Conservation (phyloP, 2,113 vertebrate species). For the Raja brachyura region DNA sequence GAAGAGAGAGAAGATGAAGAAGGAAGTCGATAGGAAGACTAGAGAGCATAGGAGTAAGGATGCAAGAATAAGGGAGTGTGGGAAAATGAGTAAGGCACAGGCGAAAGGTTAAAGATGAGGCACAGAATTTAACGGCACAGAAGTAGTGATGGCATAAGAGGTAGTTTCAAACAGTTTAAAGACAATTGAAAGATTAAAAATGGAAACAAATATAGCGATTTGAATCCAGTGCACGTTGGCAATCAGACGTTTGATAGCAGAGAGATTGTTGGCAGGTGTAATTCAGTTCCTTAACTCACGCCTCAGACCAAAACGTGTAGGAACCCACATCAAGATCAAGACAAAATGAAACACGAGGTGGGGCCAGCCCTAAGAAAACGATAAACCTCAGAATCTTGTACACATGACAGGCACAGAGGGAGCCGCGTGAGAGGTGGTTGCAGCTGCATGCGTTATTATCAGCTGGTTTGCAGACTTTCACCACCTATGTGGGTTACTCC, state of each 20-base stretch:
- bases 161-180: neutral
- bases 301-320: neutral
- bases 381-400: neutral
- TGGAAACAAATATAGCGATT: neutral
- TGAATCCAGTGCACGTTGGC: neutral
- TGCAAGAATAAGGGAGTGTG: neutral
- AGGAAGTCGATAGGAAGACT: neutral
- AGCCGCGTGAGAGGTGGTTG: constrained; percentile 40
- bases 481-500: constrained; percentile 14
- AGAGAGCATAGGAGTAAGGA: too few species aligned
- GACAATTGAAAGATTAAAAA: neutral
- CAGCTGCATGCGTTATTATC: constrained; percentile 39
- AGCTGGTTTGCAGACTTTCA: constrained; percentile 39
- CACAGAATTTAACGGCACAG: neutral
- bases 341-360: neutral
- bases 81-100: neutral
- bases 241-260: neutral
- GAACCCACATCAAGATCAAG: neutral
- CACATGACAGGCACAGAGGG: neutral
- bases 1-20: neutral
- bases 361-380: neutral
- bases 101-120: neutral
- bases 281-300: neutral
- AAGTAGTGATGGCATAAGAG: neutral
- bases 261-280: neutral